Percentiles rank a stretch among this genome's conserved stretches.
phyloP scores from a whole-genome alignment of 2,888 invertebrate species.

The Leuctra nigra region DNA sequence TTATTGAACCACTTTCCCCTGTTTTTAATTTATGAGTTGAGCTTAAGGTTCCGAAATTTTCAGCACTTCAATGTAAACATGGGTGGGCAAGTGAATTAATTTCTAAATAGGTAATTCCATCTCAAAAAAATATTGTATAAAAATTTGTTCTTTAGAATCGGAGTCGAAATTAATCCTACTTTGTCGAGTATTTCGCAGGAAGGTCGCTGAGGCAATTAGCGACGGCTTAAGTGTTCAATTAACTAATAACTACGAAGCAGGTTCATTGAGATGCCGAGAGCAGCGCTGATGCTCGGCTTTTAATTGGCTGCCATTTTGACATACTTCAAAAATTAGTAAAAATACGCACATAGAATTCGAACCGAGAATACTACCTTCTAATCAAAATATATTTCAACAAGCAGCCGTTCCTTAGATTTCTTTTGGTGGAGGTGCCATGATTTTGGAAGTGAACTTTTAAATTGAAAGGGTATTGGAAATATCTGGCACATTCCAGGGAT shows the following conservation, averaged over 20 bases:
- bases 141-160: not conserved
- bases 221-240: conserved; percentile 12
- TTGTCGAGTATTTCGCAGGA: too few species aligned
- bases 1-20: too few species aligned
- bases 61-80: not conserved
- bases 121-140: too few species aligned
- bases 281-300: not conserved
- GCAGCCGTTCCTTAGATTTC: not conserved
- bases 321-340: not conserved
- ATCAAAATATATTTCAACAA: not conserved
- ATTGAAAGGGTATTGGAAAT: too few species aligned
- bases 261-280: not conserved
- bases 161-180: too few species aligned
- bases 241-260: conserved; percentile 6
- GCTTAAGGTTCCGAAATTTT: too few species aligned
- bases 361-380: not conserved
- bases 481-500: not conserved
- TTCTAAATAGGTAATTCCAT: not conserved
- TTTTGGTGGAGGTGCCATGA: not conserved
- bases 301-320: conserved; percentile 1
- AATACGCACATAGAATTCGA: not conserved
- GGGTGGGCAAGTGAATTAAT: not conserved
- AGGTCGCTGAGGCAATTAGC: conserved; percentile 7
- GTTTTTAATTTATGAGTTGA: too few species aligned
- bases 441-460: too few species aligned